Evolutionary conservation across 2,113 vertebrate species (phyloP).

Genomic region (Prunella fulvescens): DNA sequence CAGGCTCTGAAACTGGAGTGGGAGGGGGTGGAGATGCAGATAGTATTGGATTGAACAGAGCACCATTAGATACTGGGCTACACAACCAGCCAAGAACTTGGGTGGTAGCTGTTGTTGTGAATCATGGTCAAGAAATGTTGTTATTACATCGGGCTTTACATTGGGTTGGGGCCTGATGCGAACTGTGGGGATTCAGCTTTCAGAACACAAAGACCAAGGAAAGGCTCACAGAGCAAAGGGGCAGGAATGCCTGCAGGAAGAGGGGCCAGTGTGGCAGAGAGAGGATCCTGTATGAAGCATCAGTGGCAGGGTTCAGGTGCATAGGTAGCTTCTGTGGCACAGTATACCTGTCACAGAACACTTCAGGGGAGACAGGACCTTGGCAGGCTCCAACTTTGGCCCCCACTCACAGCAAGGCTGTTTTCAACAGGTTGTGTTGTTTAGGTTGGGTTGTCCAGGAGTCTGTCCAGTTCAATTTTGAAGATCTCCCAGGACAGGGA

Average conservation of each 20-base stretch:
- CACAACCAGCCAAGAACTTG: slow-evolving; percentile 12
- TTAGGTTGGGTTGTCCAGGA: background rate
- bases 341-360: background rate
- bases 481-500: background rate
- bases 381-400: background rate
- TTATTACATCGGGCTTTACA: slow-evolving; percentile 15
- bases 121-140: slow-evolving; percentile 42
- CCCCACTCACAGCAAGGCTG: background rate
- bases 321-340: background rate
- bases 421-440: background rate
- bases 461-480: background rate
- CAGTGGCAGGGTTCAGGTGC: background rate
- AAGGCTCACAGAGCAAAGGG: background rate
- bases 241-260: background rate
- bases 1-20: background rate
- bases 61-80: background rate
- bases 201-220: background rate
- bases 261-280: background rate
- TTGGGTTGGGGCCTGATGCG: background rate
- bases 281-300: background rate
- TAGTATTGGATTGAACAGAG: background rate
- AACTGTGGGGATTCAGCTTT: background rate
- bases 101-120: slow-evolving; percentile 55
- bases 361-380: background rate
- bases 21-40: background rate